Evolutionary conservation across 1,140 invertebrate species (phyloP).

Genomic region (Mesaphorura yosii): DNA sequence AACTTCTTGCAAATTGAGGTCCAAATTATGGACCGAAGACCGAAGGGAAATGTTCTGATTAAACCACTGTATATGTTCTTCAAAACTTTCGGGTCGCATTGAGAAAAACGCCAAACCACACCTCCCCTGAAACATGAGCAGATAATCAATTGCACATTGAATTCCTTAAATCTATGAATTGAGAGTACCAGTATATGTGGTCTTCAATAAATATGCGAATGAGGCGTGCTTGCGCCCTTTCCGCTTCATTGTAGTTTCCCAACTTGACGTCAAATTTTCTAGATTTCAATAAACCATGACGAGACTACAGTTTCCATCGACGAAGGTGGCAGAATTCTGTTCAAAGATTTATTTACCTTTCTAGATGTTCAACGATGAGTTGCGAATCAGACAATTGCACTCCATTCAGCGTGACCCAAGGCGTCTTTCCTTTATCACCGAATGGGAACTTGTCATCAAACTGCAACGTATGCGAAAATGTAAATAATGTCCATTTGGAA

Average conservation of each 20-base stretch:
- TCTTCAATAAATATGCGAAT: not conserved
- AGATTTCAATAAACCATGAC: not conserved
- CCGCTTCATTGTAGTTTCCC: not conserved
- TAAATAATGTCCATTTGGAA: not conserved
- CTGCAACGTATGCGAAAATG: constrained; percentile 9
- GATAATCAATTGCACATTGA: not conserved
- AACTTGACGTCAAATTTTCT: not conserved
- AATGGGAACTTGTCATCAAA: constrained; percentile 27
- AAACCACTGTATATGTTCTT: not conserved
- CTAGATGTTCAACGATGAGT: not conserved
- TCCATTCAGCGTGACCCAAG: constrained; percentile 36
- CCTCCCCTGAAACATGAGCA: not conserved
- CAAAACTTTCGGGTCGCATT: not conserved
- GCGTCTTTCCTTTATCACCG: constrained; percentile 34
- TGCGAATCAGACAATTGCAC: not conserved
- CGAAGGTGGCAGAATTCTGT: not conserved
- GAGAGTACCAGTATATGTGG: constrained; percentile 15
- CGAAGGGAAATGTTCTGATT: not conserved
- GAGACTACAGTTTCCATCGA: not conserved
- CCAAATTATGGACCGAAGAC: not conserved
- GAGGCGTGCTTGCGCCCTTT: not conserved
- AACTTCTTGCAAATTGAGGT: not conserved
- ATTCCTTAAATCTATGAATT: not conserved
- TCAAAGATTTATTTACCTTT: constrained; percentile 2
- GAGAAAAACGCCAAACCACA: not conserved